These are phyloP conservation scores for Psittacula cyanocephala DNA, from an alignment of 2,113 vertebrate species.

Conservation along the genomic window DNA sequence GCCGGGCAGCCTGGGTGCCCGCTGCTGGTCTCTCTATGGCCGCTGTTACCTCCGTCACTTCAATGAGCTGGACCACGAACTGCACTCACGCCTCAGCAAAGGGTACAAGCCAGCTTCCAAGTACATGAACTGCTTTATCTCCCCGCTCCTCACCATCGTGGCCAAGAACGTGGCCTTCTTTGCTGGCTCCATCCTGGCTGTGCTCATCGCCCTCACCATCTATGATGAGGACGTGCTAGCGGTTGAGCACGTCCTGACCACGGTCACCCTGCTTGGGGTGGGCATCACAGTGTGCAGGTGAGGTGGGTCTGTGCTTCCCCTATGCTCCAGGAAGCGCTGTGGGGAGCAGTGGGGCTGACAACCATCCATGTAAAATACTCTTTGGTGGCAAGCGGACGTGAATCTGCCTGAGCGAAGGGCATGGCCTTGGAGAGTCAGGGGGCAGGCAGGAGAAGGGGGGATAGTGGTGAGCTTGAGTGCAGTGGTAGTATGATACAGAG, in stretches of 20 bases:
- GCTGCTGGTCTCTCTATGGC: constrained; percentile 97
- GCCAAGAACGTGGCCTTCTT: constrained; percentile 98
- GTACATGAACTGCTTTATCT: constrained; percentile 99
- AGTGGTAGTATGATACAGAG: neutral
- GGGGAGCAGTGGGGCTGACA: neutral
- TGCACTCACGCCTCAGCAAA: constrained; percentile 94
- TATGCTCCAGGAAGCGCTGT: rapidly evolving
- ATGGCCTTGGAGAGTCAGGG: neutral
- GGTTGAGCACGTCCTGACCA: constrained; percentile 94
- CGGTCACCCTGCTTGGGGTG: constrained; percentile 93
- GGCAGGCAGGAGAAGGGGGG: neutral
- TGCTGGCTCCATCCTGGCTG: constrained; percentile 94
- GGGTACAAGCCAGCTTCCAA: constrained; percentile 97
- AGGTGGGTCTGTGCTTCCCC: neutral
- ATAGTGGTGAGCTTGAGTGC: neutral
- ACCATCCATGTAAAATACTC: neutral
- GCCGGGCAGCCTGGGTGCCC: constrained; percentile 92
- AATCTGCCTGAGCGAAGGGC: neutral
- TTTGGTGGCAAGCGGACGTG: neutral
- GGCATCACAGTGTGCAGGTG: constrained; percentile 95
- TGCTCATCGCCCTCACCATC: constrained; percentile 95
- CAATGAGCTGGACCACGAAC: constrained; percentile 95
- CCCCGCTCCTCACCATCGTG: constrained; percentile 90
- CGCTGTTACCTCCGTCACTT: constrained; percentile 97
- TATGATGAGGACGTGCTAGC: constrained; percentile 95